These are phyloP conservation scores for Silurus lanzhouensis DNA, from an alignment of 2,797 vertebrate species.

Conservation along the genomic window DNA sequence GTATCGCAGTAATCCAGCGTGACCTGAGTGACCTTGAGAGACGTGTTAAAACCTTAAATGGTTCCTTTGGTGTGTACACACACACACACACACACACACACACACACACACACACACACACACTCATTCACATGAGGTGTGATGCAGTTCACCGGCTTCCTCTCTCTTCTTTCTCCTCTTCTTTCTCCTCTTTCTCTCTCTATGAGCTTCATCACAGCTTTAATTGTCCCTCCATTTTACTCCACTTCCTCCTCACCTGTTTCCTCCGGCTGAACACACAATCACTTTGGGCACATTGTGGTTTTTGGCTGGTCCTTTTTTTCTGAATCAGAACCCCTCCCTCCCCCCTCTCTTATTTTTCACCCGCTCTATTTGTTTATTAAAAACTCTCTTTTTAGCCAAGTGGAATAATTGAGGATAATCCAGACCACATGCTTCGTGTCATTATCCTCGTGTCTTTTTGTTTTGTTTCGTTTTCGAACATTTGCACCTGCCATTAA, in stretches of 20 bases:
- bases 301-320: constrained; percentile 64
- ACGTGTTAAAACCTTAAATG: neutral
- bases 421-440: constrained; percentile 43
- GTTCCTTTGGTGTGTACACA: constrained; percentile 17
- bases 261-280: constrained; percentile 68
- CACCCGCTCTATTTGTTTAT: constrained; percentile 54
- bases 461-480: constrained; percentile 13
- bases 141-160: neutral
- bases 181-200: neutral
- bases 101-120: neutral
- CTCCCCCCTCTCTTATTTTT: constrained; percentile 57
- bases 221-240: constrained; percentile 59
- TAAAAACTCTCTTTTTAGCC: constrained; percentile 54
- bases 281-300: constrained; percentile 64
- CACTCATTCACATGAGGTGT: constrained; percentile 20
- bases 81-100: too few species aligned
- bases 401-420: constrained; percentile 36
- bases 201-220: constrained; percentile 43
- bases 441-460: constrained; percentile 18
- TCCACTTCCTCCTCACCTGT: constrained; percentile 71
- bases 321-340: constrained; percentile 57
- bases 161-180: constrained; percentile 1
- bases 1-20: neutral
- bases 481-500: constrained; percentile 46
- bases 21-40: neutral